Base-by-base conservation (phyloP, 2,888 invertebrate genomes). In the Aphelenchoides bicaudatus region DNA sequence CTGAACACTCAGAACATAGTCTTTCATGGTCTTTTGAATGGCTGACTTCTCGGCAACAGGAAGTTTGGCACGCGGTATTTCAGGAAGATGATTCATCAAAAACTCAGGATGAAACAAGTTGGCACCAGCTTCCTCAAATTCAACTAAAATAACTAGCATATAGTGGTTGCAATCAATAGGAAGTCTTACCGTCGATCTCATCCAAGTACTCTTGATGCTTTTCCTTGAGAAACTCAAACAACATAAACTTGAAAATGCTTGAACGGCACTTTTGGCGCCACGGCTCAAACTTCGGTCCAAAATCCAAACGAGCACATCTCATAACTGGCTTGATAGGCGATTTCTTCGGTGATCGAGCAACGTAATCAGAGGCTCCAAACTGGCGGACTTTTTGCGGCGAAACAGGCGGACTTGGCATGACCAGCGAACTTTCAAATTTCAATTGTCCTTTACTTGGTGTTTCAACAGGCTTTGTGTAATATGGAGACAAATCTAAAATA, bases 391-490 rank as follows among this genome's bases (percentile, higher is more conserved):
- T 34, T 34, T 34, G 34, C 34, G 34, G n/a, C 34, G 34, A 34
- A 34, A n/a, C n/a, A n/a, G n/a, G n/a, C n/a, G n/a, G n/a, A n/a
- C n/a, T 34, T n/a, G 34, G 34, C 10, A 10, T n/a, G 34, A 10
- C 34, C 34, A 34, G 34, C 34, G n/a, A 34, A 10, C 34, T 34
- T n/a, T 34, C n/a, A 10, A 10, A 10, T 34, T 10, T n/a, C 10
- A 10, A n/a, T n/a, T 34, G 10, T 34, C 34, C n/a, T 34, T 10
- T 10, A 34, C 34, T 34, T 34, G 10, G 34, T 34, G 34, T 34
- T 34, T n/a, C 34, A n/a, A 10, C 34, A n/a, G 34, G 34, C 34
- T 34, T 34, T 34, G 34, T n/a, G n/a, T 34, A n/a, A n/a, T n/a
- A n/a, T n/a, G n/a, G n/a, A n/a, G n/a, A n/a, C n/a, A n/a, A n/a